Percentiles rank a stretch among this genome's conserved stretches.
These are phyloP conservation scores for Thamnophis elegans DNA, from an alignment of 2,797 vertebrate species.

Conservation along the genomic window DNA sequence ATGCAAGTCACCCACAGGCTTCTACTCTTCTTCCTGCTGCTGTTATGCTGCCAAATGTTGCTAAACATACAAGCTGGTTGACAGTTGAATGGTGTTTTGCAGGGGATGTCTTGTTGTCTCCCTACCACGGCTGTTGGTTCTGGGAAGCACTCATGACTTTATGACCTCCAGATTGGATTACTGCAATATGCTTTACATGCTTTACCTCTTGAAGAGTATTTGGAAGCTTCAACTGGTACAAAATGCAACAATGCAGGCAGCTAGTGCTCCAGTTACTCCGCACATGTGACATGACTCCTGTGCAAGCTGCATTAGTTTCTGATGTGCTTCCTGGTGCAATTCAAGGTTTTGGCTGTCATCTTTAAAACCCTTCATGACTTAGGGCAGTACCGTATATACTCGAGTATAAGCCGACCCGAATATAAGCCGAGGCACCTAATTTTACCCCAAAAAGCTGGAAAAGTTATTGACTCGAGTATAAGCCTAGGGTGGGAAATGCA, in stretches of 20 bases:
- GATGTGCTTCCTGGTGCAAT: not conserved
- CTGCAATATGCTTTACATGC: not conserved
- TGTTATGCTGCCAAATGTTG: not conserved
- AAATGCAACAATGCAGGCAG: not conserved
- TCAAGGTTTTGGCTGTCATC: not conserved
- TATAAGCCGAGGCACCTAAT: too few relatives aligned
- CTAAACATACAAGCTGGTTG: not conserved
- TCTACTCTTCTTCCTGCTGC: not conserved
- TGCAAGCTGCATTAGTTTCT: not conserved
- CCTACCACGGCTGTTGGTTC: not conserved
- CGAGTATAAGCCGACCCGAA: too few relatives aligned
- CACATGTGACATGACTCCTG: not conserved
- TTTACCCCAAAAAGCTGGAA: too few relatives aligned
- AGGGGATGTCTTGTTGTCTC: not conserved
- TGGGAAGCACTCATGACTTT: not conserved
- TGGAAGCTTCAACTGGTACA: not conserved
- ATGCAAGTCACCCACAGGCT: not conserved
- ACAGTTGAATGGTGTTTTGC: not conserved
- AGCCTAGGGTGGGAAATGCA: too few relatives aligned
- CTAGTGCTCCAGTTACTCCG: not conserved
- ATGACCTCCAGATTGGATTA: not conserved
- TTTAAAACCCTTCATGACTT: not conserved
- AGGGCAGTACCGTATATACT: too few relatives aligned
- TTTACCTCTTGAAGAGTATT: not conserved
- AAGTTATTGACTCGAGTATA: too few relatives aligned